These are phyloP conservation scores for Patella vulgata DNA, from an alignment of 1,140 invertebrate genomes.

Conservation along the genomic window DNA sequence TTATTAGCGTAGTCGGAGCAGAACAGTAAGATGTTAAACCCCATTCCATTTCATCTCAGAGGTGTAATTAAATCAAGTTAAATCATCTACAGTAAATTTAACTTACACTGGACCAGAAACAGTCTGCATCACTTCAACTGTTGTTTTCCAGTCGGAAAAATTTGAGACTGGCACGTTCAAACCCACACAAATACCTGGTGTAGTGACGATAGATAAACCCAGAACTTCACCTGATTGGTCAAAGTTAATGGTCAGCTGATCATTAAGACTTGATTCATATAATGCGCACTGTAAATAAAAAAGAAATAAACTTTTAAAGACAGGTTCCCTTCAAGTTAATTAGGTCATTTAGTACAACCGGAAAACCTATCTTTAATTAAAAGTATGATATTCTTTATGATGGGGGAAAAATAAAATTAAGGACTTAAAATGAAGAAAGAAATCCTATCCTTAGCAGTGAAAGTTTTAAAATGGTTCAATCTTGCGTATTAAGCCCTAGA, in stretches of 20 bases:
- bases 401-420: background rate
- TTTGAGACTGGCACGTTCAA: slow-evolving; percentile 46
- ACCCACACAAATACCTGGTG: slow-evolving; percentile 46
- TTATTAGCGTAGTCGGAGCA: too few relatives aligned
- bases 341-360: too few relatives aligned
- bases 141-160: slow-evolving; percentile 74
- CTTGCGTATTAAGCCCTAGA: too few relatives aligned
- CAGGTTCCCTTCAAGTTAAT: background rate
- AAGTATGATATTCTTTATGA: too few relatives aligned
- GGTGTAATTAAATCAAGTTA: too few relatives aligned
- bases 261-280: slow-evolving; percentile 74
- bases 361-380: too few relatives aligned
- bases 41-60: too few relatives aligned
- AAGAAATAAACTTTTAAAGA: slow-evolving; percentile 17
- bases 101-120: slow-evolving; percentile 80
- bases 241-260: slow-evolving; percentile 78
- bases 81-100: too few relatives aligned
- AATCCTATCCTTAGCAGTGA: too few relatives aligned
- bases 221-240: slow-evolving; percentile 78
- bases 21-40: too few relatives aligned
- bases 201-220: slow-evolving; percentile 72
- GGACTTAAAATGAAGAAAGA: too few relatives aligned
- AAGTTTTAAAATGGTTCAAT: too few relatives aligned
- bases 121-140: slow-evolving; percentile 77
- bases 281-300: slow-evolving; percentile 72